Evolutionary conservation across 2,113 vertebrate genomes (phyloP), one percentile per base, ranked within the genome.

Genomic region (Pheucticus melanocephalus): DNA sequence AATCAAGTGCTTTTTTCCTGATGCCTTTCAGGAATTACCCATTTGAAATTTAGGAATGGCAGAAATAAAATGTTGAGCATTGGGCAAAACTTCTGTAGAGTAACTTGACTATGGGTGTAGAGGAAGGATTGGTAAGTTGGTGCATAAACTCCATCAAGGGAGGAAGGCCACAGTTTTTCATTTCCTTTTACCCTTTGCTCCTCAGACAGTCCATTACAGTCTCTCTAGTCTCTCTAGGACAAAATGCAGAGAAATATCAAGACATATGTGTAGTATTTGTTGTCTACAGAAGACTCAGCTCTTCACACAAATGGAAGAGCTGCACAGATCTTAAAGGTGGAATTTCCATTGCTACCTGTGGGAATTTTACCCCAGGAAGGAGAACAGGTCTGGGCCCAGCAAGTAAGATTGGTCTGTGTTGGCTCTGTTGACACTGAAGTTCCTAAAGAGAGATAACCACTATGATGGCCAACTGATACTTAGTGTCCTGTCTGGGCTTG

Each of bases 391-490:
- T 92, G 91, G 84, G 40, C 81, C 57, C 3, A 0, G 31, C 61
- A n/a, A 19, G n/a, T 80, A 42, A 94, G 66, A 51, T 28, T 37
- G 59, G 42, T 54, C 59, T 85, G 15, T 79, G 53, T 94, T 95
- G 54, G 45, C 94, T 94, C 68, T 72, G 44, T 95, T 95, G 82
- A 96, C 72, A 66, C 27, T 92, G 83, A 95, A 93, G 84, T 95
- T 98, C 93, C 93, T 92, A 60, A 96, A 97, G 92, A 96, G 86
- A 91, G 75, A 98, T 96, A 98, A 97, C 92, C 57, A 94, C 92
- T 96, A 69, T 92, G 96, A 91, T 83, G 96, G 94, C 91, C 87
- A 91, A 96, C 56, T 94, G 91, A 97, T 95, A 85, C 56, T 70
- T 94, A 22, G 45, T 80, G 82, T 96, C 88, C 73, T 97, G 91